phyloP scores from a whole-genome alignment of 2,888 invertebrate species.

The Melanchra persicariae region DNA sequence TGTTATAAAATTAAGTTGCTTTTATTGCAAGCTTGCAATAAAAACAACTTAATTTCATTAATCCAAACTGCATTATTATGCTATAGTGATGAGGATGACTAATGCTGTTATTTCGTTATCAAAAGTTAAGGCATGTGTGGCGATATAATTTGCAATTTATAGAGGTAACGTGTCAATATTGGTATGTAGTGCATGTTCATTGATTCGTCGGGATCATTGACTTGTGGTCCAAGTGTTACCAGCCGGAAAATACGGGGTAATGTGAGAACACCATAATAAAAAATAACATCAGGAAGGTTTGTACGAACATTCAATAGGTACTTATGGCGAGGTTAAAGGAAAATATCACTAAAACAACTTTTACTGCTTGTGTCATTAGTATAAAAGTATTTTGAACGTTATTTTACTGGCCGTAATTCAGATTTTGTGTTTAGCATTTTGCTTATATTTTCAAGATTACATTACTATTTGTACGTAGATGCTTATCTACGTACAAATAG shows the following conservation, averaged over 20 bases:
- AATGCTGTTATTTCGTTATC: not conserved
- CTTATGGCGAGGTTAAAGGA: constrained; percentile 54
- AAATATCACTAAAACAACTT: constrained; percentile 57
- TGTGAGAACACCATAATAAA: constrained; percentile 59
- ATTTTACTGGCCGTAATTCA: constrained; percentile 47
- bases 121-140: not conserved
- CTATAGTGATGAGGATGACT: not conserved
- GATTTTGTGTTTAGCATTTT: constrained; percentile 25
- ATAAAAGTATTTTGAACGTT: constrained; percentile 60
- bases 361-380: constrained; percentile 61
- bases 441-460: not conserved
- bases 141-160: constrained; percentile 17
- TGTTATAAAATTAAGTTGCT: not conserved
- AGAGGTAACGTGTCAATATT: constrained; percentile 8
- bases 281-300: constrained; percentile 57
- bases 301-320: constrained; percentile 51
- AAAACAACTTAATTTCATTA: not conserved
- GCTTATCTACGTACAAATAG: too few species aligned
- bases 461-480: not conserved
- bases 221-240: constrained; percentile 28
- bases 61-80: not conserved
- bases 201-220: constrained; percentile 41
- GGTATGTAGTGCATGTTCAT: not conserved
- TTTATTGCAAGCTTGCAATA: not conserved
- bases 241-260: constrained; percentile 60